A percentile compares a stretch with the other conserved stretches of the same genome.
phyloP scores from a whole-genome alignment of 1,140 invertebrate species.

The Procambarus clarkii region DNA sequence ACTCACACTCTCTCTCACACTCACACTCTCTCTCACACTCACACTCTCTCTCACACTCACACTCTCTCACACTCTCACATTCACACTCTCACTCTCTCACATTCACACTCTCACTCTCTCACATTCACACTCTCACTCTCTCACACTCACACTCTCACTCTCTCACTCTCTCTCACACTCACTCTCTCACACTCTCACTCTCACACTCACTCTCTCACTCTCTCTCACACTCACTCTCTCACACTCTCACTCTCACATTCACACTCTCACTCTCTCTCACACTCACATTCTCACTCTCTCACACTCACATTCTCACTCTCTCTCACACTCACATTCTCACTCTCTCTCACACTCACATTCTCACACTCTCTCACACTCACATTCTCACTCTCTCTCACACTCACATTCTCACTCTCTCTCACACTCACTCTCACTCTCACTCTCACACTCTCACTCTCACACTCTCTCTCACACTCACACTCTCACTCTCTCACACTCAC shows the following conservation, averaged over 20 bases:
- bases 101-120: not conserved
- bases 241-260: slow-evolving; percentile 21
- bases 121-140: not conserved
- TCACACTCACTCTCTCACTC: slow-evolving; percentile 33
- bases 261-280: slow-evolving; percentile 3
- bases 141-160: not conserved
- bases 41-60: slow-evolving; percentile 25
- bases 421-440: not conserved
- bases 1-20: not conserved
- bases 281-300: slow-evolving; percentile 8
- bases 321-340: not conserved
- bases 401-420: not conserved
- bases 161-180: slow-evolving; percentile 3
- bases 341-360: slow-evolving; percentile 1
- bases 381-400: not conserved
- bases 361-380: not conserved
- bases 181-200: slow-evolving; percentile 22
- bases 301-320: slow-evolving; percentile 9
- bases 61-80: slow-evolving; percentile 10
- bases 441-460: not conserved
- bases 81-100: not conserved
- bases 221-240: slow-evolving; percentile 40
- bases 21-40: not conserved
- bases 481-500: not conserved
- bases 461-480: not conserved